Base-by-base conservation (phyloP, 2,113 vertebrate genomes). In the Gyps fulvus region DNA sequence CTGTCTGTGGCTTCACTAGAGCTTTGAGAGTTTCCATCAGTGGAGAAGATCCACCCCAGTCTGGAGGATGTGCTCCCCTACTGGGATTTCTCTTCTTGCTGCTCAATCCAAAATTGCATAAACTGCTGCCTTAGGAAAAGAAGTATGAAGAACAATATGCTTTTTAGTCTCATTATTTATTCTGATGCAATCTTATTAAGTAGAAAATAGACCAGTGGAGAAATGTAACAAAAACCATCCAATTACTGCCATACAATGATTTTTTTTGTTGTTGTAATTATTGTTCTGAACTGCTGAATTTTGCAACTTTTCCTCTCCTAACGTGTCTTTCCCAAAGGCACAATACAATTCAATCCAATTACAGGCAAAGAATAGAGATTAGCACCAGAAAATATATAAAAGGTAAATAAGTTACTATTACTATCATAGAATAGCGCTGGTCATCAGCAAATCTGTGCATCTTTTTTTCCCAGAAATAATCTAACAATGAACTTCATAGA, bases 331-430 rank as follows among this genome's bases (percentile, higher is more conserved):
- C 49, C 70, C 87, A 70, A 79, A 93, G 79, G 70, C 71, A 92
- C 45, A 34, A 74, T 91, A 84, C 67, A 88, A 76, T 70, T 94
- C 38, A 85, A 63, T 79, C 47, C 31, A 84, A 70, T 66, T 90
- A 83, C 12, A 92, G 85, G 29, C 36, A 93, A 89, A 77, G 43
- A 94, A 55, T 3, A 92, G 85, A 93, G 69, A 89, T 72, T 88
- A 96, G 83, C 67, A 97, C 76, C 81, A 91, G 87, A 74, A 91
- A 96, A 93, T 45, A 93, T 6, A 83, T 29, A 82, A 84, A 89
- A 90, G 27, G 47, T 94, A 96, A 96, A 95, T 95, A 96, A 91
- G 71, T 97, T 97, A 96, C 69, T 93, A 72, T 91, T 88, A 90
- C 57, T 88, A 80, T 78, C 38, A 92, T 8, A 92, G 78, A 95